Conservation (phyloP, 2,888 invertebrate genomes). For the Mactromeris polynyma region DNA sequence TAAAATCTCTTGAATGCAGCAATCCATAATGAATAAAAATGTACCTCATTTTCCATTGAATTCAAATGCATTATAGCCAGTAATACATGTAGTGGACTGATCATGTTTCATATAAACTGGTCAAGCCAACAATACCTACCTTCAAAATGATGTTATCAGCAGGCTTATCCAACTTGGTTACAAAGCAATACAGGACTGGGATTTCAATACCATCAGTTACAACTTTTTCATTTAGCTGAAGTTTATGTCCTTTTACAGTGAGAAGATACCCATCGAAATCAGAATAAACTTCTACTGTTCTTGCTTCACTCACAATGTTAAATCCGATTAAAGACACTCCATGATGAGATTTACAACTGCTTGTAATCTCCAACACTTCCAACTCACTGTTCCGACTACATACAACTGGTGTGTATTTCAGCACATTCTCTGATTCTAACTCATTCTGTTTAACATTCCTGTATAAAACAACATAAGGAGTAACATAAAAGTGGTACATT, state of each 20-base stretch:
- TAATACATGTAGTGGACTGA: too few relatives aligned
- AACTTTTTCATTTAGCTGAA: neutral
- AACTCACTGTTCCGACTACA: neutral
- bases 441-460: neutral
- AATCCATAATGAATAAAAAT: too few relatives aligned
- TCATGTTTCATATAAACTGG: too few relatives aligned
- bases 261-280: constrained; percentile 64
- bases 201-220: constrained; percentile 9
- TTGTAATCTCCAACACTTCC: constrained; percentile 29
- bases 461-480: neutral
- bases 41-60: too few relatives aligned
- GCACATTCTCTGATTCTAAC: neutral
- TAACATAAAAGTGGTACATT: neutral
- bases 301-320: constrained; percentile 61
- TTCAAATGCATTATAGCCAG: too few relatives aligned
- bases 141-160: constrained; percentile 45
- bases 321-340: constrained; percentile 54
- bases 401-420: neutral
- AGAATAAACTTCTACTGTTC: constrained; percentile 63
- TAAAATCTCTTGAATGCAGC: too few relatives aligned
- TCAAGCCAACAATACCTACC: too few relatives aligned
- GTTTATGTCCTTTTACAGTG: constrained; percentile 48
- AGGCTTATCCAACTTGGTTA: constrained; percentile 41
- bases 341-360: constrained; percentile 61
- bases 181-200: constrained; percentile 6